Evolutionary conservation across 2,797 vertebrate genomes (phyloP), one percentile per base, ranked within the genome.

Genomic region (Pygocentrus nattereri): DNA sequence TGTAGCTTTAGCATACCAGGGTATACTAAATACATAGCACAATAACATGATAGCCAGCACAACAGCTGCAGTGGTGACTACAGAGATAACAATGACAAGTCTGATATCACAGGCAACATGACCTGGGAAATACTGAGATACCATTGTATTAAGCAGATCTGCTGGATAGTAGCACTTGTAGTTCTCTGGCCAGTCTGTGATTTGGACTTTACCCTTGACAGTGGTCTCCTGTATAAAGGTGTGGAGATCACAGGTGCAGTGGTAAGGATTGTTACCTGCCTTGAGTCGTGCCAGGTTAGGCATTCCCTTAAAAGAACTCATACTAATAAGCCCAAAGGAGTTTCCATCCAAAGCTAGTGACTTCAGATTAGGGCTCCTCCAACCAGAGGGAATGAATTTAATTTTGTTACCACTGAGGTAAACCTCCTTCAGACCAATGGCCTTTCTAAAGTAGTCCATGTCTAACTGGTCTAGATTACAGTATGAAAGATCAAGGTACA

Each of bases 251-350:
- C 96, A 97, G 11, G 92, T 95, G 82, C 96, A 97, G 34, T 97
- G 95, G 84, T 95, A 97, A 0, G 96, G 96, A 81, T 97, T 97
- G 88, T 97, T 95, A 54, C 96, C 96, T 0, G 96, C 96, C 1
- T 12, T 90, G 65, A 97, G 87, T 0, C 4, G 54, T 15, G 84
- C 80, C 7, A 97, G 85, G 0, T 27, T 85, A 0, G 93, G 93
- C 96, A 96, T 94, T 38, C 93, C 82, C 75, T 87, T 67, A 54
- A 97, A 97, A 41, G 95, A 95, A 1, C 83, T 91, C 7, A 85
- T 87, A 82, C 88, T 93, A 50, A 97, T 94, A n/a, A 96, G 80
- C 0, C 96, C 96, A 25, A 97, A 97, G 0, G 96, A 96, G 87
- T 97, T 97, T 72, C 95, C 93, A 1, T 97, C 95, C n/a, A 97